Base-by-base conservation (phyloP, 2,888 invertebrate species). In the Liodrosophila aerea region DNA sequence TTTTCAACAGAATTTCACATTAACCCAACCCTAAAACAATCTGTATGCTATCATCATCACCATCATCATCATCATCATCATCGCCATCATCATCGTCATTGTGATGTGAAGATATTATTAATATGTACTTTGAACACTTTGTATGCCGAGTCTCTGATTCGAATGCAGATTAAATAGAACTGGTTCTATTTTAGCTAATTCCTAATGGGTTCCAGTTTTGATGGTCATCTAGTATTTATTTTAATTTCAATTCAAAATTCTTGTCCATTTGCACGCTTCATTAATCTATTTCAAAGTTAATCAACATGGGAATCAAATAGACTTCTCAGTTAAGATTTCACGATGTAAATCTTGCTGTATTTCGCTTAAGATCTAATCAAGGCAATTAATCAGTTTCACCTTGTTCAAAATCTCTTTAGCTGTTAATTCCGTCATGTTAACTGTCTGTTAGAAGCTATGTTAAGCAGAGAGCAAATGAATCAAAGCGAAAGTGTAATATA, bases 1-100 rank as follows among this genome's bases (percentile, higher is more conserved):
- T 67, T 50, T 67, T 53, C 49, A 43, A 50, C 13, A 29, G 31
- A 57, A 50, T 44, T 39, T 29, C 7, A 9, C 47, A 34, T 22
- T 27, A 16, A 7, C 36, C 51, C 36, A 27, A 15, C 22, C 49
- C 49, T 16, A 34, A 27, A 29, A 57, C 13, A 34, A 52, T 34
- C 1, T 30, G 27, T 39, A 37, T 13, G 13, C 22, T 12, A 27
- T 16, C 7, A 18, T 37, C 4, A 51, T 51, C 15, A 13, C 29
- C 22, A 45, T 36, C 18, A 11, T 12, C 9, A 1, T 13, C 12
- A 31, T 47, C 5, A 22, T 22, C 22, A 22, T 22, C 22, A 22
- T 22, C 22, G 5, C 2, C 22, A 11, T 22, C 7, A 22, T 22
- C 22, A n/a, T n/a, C n/a, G n/a, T n/a, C n/a, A n/a, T n/a, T 27